Base-by-base conservation (phyloP, 64 coral and sea anemone genomes). In the Trachythela sp. region DNA sequence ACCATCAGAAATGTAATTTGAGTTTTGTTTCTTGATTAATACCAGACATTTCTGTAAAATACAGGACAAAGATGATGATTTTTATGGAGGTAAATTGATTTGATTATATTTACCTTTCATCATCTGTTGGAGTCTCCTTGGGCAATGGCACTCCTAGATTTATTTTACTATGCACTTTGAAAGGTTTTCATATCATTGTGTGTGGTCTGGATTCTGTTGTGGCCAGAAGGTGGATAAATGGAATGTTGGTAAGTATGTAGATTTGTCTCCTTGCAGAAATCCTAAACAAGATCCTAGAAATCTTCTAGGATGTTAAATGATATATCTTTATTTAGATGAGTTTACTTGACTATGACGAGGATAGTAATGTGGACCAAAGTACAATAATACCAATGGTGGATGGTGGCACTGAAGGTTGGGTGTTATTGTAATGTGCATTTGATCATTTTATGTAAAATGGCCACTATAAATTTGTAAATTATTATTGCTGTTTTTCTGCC, bases 321-420 rank as follows among this genome's bases (percentile, higher is more conserved):
- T 50, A 48, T 43, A 49, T 14, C 24, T 86, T 50, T 40, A 48
- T 86, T 54, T 51, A 98, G 95, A 70, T 98, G 71, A 93, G 93
- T 93, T 89, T 98, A 51, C 59, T 98, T 38, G 95, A 98, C 9
- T 98, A 98, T 93, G 95, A 98, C 72, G 95, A 98, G 2, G 89
- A 91, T 48, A 93, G 91, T 8, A 90, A 85, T 26, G 20, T 98
- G 52, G 95, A 98, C 42, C 95, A 98, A 22, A 91, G 87, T 30
- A 93, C 93, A 71, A 40, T 94, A 0, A 93, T 98, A 48, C 95
- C 95, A 0, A 67, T 98, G 89, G 95, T 98, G 0, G 95, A 98
- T 93, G 95, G 95, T 67, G 95, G 95, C 20, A 98, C 95, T 86
- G 95, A 98, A 94, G 95, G 95, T 91, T n/a, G n/a, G 64, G 67